Evolutionary conservation across 2,888 invertebrate genomes (phyloP).

Genomic region (Meteorus cinctellus): DNA sequence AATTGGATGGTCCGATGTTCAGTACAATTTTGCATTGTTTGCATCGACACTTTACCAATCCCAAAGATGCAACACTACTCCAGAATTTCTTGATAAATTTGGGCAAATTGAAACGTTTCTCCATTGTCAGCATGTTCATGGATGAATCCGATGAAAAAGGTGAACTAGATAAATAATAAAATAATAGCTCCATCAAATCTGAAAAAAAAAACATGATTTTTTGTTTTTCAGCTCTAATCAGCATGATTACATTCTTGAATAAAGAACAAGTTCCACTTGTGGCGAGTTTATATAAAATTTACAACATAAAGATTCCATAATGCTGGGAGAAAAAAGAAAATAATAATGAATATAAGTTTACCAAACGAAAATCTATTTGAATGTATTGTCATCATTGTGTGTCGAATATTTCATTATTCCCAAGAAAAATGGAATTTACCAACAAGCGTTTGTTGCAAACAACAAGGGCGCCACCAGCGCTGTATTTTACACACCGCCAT

Average conservation of each 20-base stretch:
- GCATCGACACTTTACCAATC: slow-evolving; percentile 66
- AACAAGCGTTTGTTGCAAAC: neutral
- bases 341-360: neutral
- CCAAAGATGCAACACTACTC: slow-evolving; percentile 63
- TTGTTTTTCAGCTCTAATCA: slow-evolving; percentile 46
- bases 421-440: neutral
- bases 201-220: neutral
- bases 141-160: slow-evolving; percentile 64
- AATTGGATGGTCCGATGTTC: slow-evolving; percentile 71
- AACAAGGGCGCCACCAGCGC: neutral
- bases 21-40: slow-evolving; percentile 69
- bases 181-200: neutral
- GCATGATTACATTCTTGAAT: slow-evolving; percentile 53
- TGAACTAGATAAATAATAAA: slow-evolving; percentile 34
- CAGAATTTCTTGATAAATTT: slow-evolving; percentile 63
- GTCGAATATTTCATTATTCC: neutral
- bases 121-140: slow-evolving; percentile 70
- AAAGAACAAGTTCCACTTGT: slow-evolving; percentile 43
- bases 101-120: slow-evolving; percentile 66
- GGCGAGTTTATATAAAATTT: slow-evolving; percentile 48
- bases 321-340: neutral
- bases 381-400: neutral
- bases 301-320: slow-evolving; percentile 30
- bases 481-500: neutral
- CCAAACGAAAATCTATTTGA: neutral